Base-by-base conservation (phyloP, 2,797 vertebrate species). In the Meriones psammophilus region DNA sequence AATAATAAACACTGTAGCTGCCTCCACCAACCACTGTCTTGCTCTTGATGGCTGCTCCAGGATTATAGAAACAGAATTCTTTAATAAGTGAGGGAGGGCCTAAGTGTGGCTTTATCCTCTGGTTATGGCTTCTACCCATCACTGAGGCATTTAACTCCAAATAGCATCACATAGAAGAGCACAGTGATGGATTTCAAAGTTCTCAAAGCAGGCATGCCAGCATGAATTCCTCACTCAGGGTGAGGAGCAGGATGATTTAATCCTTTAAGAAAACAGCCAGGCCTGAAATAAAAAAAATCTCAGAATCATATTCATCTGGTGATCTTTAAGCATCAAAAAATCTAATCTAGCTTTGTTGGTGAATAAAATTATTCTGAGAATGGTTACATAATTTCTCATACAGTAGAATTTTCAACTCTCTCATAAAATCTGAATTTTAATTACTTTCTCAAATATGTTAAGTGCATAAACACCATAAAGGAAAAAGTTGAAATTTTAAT, bases 1-100 rank as follows among this genome's bases (percentile, higher is more conserved):
- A 94, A 81, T 56, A 91, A 94, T 76, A 78, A 92, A 92, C 62
- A 54, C 5, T 36, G 22, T 8, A 95, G 54, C 74, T 90, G 85
- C 42, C 66, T 88, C 80, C 17, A 50, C 83, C 91, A 77, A 4
- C 26, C 66, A 80, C 76, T 28, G 20, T 2, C 24, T 86, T 8
- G 69, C 17, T 77, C 46, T 74, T 62, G 10, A 9, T 5, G 56
- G 50, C 58, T 89, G 50, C 71, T 80, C 5, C 76, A 91, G 54
- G 46, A 12, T 90, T 78, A 83, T 1, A 76, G 58, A 87, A 91
- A 89, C 39, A 83, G 9, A 85, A 81, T 28, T 6, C 39, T 90
- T 91, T 36, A 68, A 94, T 88, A 73, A 50, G 22, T 92, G 83
- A 83, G 8, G 24, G 56, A 86, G 8, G 24, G 56, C 56, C 69